These are phyloP conservation scores for Achatina immaculata DNA, from an alignment of 1,140 invertebrate genomes.

Conservation along the genomic window DNA sequence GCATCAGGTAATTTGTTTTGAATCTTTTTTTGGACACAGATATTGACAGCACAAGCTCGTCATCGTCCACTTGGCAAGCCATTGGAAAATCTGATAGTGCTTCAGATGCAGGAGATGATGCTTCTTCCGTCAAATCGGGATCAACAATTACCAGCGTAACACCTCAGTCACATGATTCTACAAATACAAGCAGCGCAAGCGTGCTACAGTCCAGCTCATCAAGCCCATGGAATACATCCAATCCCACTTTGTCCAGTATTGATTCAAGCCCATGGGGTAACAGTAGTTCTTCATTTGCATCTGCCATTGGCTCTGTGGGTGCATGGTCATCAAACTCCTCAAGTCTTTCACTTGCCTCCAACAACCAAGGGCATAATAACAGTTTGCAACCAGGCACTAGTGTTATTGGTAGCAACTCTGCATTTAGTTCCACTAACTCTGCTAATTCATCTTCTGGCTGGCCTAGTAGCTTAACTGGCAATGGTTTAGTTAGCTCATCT, in stretches of 20 bases:
- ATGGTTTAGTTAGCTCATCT: conserved; percentile 2
- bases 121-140: conserved; percentile 38
- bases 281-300: conserved; percentile 52
- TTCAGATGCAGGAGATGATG: conserved; percentile 37
- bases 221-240: conserved; percentile 73
- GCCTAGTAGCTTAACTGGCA: conserved; percentile 30
- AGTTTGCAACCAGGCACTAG: conserved; percentile 58
- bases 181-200: background rate
- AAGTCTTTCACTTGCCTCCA: conserved; percentile 61
- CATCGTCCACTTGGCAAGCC: conserved; percentile 13
- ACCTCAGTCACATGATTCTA: conserved; percentile 31
- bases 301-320: conserved; percentile 54
- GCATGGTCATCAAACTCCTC: conserved; percentile 44
- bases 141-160: conserved; percentile 31
- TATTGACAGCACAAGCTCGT: background rate
- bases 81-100: conserved; percentile 37
- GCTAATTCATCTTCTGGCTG: conserved; percentile 26
- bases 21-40: no score
- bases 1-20: no score
- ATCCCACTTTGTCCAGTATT: conserved; percentile 71
- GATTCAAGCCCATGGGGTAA: conserved; percentile 69
- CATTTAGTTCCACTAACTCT: conserved; percentile 40
- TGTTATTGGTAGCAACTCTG: conserved; percentile 37
- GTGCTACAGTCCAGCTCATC: conserved; percentile 58
- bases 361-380: conserved; percentile 60